Percentiles rank a stretch among this genome's conserved stretches.
Evolutionary conservation across 2,797 vertebrate genomes (phyloP).

Genomic region (Danio kyathit): DNA sequence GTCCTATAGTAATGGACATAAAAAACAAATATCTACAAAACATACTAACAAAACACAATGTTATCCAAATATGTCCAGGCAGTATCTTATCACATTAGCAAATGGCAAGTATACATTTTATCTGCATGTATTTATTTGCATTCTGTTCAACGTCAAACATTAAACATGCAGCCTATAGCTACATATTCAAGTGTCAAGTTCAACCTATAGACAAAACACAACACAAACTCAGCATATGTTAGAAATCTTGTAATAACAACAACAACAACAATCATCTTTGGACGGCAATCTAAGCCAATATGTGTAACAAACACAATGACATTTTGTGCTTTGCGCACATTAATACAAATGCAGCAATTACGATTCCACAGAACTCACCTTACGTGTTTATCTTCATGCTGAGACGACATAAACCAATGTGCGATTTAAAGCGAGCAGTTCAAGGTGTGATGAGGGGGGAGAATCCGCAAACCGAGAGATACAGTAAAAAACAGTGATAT

Average conservation of each 20-base stretch:
- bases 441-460: not conserved
- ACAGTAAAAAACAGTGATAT: slow-evolving; percentile 59
- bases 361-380: slow-evolving; percentile 70
- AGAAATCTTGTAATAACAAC: too few species aligned
- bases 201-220: not conserved
- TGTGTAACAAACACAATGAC: not conserved
- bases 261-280: too few species aligned
- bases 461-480: slow-evolving; percentile 57
- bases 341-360: not conserved
- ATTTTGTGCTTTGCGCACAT: not conserved
- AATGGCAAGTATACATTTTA: not conserved
- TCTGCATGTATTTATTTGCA: not conserved
- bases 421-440: slow-evolving; percentile 8
- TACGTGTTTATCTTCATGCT: slow-evolving; percentile 73
- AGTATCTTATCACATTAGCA: not conserved
- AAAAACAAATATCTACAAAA: not conserved
- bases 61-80: not conserved
- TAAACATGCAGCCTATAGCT: not conserved
- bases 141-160: not conserved
- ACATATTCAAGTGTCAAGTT: not conserved
- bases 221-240: not conserved
- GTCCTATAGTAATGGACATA: not conserved
- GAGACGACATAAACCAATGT: slow-evolving; percentile 42
- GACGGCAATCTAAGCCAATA: not conserved
- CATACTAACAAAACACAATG: not conserved